A percentile compares a stretch with the other conserved stretches of the same genome.
Conservation (phyloP, 64 coral and sea anemone species). For the Porites lutea region DNA sequence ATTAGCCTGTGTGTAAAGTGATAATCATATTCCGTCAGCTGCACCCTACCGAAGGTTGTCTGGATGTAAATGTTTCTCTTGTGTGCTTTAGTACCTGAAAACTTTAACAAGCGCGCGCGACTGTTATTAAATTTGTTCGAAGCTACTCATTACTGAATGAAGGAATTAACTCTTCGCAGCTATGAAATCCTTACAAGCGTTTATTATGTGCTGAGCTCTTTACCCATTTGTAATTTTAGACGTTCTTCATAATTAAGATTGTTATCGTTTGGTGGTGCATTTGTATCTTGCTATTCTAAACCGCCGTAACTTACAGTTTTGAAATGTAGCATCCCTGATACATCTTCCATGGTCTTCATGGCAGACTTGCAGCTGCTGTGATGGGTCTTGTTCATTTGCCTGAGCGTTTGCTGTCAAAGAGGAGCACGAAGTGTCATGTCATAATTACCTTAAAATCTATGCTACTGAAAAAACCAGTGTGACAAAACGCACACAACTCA, state of each 20-base stretch:
- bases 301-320: slow-evolving; percentile 29
- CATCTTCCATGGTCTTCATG: slow-evolving; percentile 18
- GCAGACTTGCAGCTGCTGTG: not conserved
- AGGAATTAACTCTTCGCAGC: too few species aligned
- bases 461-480: not conserved
- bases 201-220: slow-evolving; percentile 13
- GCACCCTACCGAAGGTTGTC: too few species aligned
- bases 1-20: not conserved
- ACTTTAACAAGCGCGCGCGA: not conserved
- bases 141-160: too few species aligned
- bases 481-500: not conserved
- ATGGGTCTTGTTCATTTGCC: not conserved
- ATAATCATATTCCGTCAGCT: not conserved
- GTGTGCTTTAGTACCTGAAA: too few species aligned
- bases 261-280: not conserved
- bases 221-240: slow-evolving; percentile 2
- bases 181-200: slow-evolving; percentile 5
- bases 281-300: not conserved
- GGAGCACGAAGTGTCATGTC: not conserved
- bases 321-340: slow-evolving; percentile 18
- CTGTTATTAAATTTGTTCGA: not conserved
- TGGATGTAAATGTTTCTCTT: too few species aligned
- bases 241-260: not conserved
- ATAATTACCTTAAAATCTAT: not conserved
- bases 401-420: not conserved